These are phyloP conservation scores for Micromussa lordhowensis DNA, from an alignment of 92 coral and sea anemone genomes.

Conservation along the genomic window DNA sequence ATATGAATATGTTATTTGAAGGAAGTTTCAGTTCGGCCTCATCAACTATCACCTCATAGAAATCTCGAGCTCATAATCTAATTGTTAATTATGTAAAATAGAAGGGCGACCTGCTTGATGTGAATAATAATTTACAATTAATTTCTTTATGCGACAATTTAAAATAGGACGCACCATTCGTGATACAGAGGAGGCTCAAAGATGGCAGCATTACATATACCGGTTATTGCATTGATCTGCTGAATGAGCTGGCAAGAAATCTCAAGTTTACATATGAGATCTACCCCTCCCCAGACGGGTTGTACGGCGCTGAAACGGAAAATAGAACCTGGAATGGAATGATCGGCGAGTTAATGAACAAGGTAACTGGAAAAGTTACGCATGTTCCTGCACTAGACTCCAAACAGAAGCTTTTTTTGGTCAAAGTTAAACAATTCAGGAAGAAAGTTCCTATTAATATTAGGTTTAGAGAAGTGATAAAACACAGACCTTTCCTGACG, in stretches of 20 bases:
- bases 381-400: not conserved
- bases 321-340: conserved; percentile 83
- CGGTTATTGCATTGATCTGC: conserved; percentile 79
- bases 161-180: conserved; percentile 54
- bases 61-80: no score
- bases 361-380: conserved; percentile 21
- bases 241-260: conserved; percentile 59
- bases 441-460: no score
- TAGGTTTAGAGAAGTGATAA: not conserved
- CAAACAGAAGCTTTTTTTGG: not conserved
- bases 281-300: conserved; percentile 57
- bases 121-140: no score
- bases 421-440: not conserved
- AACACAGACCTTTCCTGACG: not conserved
- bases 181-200: conserved; percentile 27
- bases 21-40: no score
- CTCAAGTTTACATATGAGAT: conserved; percentile 70
- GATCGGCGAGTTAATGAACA: conserved; percentile 66
- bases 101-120: no score
- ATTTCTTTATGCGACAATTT: not conserved
- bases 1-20: no score
- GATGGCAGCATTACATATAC: conserved; percentile 52
- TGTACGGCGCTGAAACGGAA: conserved; percentile 68
- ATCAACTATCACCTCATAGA: no score
- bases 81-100: no score